These are phyloP conservation scores for Matsumurasca onukii DNA, from an alignment of 1,140 invertebrate genomes.

Conservation along the genomic window DNA sequence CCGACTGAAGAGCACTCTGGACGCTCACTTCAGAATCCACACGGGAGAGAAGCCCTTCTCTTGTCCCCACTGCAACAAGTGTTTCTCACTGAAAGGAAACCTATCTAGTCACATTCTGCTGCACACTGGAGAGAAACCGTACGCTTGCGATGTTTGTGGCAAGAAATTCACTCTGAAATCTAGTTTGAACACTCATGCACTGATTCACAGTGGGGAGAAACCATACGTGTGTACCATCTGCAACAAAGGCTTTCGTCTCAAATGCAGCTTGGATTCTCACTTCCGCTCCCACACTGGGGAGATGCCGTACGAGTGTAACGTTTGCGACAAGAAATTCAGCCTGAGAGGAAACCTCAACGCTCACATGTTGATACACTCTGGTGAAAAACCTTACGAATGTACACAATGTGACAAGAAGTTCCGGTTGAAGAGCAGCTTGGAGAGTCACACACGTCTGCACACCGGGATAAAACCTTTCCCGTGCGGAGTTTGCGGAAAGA, in stretches of 20 bases:
- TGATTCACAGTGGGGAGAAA: conserved; percentile 44
- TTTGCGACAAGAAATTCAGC: conserved; percentile 69
- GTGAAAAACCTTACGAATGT: conserved; percentile 61
- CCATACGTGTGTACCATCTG: conserved; percentile 58
- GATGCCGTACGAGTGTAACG: conserved; percentile 67
- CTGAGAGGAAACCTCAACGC: conserved; percentile 62
- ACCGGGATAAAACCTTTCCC: conserved; percentile 49
- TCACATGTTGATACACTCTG: conserved; percentile 59
- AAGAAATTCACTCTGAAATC: conserved; percentile 53
- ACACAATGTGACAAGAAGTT: conserved; percentile 59
- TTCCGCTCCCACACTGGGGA: conserved; percentile 65
- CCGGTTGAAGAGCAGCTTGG: conserved; percentile 48
- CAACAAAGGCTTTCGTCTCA: conserved; percentile 56
- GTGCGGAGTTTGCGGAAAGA: conserved; percentile 51
- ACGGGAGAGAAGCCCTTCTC: conserved; percentile 59
- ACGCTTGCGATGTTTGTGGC: conserved; percentile 35
- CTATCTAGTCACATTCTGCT: conserved; percentile 33
- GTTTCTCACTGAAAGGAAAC: conserved; percentile 22
- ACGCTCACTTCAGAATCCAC: conserved; percentile 54
- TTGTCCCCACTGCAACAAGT: conserved; percentile 52
- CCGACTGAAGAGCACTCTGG: conserved; percentile 57
- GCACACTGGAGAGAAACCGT: conserved; percentile 35
- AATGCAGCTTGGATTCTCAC: conserved; percentile 58
- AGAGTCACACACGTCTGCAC: conserved; percentile 42
- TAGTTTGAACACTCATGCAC: conserved; percentile 42